phyloP scores from a whole-genome alignment of 2,888 invertebrate species.

The Thyatira batis region DNA sequence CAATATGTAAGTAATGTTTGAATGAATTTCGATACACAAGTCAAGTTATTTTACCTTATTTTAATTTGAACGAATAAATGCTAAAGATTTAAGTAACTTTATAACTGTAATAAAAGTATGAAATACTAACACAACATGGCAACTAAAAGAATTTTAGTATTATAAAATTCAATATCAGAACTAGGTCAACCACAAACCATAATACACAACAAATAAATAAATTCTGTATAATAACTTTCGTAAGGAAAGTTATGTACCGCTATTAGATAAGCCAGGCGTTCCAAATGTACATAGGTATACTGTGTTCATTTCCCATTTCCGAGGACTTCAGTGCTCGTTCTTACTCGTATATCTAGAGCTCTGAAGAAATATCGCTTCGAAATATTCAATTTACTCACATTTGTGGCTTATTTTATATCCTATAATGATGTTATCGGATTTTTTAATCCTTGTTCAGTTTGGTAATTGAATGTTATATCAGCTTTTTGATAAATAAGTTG shows the following conservation, averaged over 20 bases:
- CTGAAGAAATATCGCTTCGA: neutral
- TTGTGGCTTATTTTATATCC: neutral
- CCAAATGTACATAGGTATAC: conserved; percentile 12
- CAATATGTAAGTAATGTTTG: too few species aligned
- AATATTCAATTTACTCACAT: neutral
- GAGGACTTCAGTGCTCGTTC: conserved; percentile 29
- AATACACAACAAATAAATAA: neutral
- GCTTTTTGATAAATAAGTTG: too few species aligned
- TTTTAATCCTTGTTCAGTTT: neutral
- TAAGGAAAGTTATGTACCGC: conserved; percentile 10
- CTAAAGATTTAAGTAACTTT: too few species aligned
- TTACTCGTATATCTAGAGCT: conserved; percentile 12
- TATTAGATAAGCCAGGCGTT: conserved; percentile 12
- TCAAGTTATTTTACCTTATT: too few species aligned
- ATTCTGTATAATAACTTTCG: neutral
- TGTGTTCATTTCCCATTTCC: conserved; percentile 35
- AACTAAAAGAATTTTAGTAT: neutral
- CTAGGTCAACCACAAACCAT: neutral
- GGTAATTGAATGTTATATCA: too few species aligned
- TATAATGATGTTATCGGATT: neutral
- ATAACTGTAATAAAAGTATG: too few species aligned
- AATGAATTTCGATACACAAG: too few species aligned
- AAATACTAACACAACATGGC: neutral
- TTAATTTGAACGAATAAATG: too few species aligned
- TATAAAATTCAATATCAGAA: neutral